phyloP scores from a whole-genome alignment of 2,888 invertebrate genomes.

The Zygothrica quintamaculata region DNA sequence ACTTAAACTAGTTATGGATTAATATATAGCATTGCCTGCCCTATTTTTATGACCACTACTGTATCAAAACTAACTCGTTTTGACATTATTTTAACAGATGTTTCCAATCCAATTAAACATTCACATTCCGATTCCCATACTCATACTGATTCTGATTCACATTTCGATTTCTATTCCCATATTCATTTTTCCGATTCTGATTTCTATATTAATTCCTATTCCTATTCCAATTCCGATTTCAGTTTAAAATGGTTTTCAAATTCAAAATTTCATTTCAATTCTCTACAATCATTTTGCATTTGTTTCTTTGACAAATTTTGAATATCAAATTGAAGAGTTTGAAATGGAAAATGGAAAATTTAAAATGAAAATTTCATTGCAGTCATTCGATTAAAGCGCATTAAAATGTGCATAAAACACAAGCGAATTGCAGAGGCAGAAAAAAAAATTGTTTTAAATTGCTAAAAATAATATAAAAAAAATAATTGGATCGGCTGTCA shows the following conservation, averaged over 20 bases:
- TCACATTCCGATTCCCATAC: too few species aligned
- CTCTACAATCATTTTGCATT: conserved; percentile 41
- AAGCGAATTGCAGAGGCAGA: conserved; percentile 7
- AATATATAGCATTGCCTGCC: conserved; percentile 20
- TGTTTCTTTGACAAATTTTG: conserved; percentile 52
- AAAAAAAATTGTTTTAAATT: too few species aligned
- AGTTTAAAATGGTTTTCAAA: too few species aligned
- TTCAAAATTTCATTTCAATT: conserved; percentile 43
- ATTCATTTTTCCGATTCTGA: too few species aligned
- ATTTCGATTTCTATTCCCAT: too few species aligned
- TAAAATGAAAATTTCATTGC: conserved; percentile 8
- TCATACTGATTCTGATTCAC: too few species aligned
- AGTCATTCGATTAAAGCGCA: conserved; percentile 35
- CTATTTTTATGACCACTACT: conserved; percentile 22
- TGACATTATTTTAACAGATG: conserved; percentile 22
- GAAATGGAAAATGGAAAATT: conserved; percentile 22
- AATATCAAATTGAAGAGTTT: conserved; percentile 16
- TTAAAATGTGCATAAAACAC: conserved; percentile 47
- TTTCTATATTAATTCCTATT: too few species aligned
- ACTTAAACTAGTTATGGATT: too few species aligned
- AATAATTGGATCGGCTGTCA: conserved; percentile 24
- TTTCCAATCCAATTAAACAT: too few species aligned
- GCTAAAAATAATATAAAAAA: background rate
- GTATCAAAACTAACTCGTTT: conserved; percentile 34
- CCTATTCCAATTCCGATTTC: too few species aligned